Evolutionary conservation across 2,797 vertebrate genomes (phyloP).

Genomic region (Ispidina lecontei): DNA sequence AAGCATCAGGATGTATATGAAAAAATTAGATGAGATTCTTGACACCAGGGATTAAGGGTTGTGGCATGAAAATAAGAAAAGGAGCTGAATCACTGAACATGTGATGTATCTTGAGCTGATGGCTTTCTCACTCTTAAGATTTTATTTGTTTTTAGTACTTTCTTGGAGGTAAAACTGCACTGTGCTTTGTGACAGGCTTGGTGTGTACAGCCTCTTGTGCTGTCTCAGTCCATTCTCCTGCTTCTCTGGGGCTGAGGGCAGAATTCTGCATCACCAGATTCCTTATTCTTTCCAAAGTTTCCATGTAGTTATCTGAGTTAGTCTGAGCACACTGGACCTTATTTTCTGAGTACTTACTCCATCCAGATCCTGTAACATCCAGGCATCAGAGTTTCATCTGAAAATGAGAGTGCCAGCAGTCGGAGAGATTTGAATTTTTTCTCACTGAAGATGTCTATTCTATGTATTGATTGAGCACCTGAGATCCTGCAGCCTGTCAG

Average conservation of each 20-base stretch:
- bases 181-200: not conserved
- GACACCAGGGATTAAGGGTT: constrained; percentile 50
- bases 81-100: not conserved
- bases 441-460: not conserved
- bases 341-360: not conserved
- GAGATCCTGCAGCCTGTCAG: not conserved
- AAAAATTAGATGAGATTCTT: constrained; percentile 63
- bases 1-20: not conserved
- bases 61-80: constrained; percentile 50
- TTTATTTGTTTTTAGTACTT: not conserved
- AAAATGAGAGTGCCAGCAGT: not conserved
- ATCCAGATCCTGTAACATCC: not conserved
- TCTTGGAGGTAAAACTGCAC: not conserved
- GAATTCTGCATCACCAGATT: not conserved
- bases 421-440: not conserved
- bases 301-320: not conserved
- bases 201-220: not conserved
- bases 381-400: not conserved
- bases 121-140: constrained; percentile 27
- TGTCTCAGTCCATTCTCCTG: not conserved
- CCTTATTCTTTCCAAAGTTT: not conserved
- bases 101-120: not conserved
- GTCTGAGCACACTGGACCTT: not conserved
- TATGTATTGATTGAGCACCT: not conserved
- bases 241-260: not conserved